Evolutionary conservation across 2,797 vertebrate species (phyloP), one percentile per base, ranked within the genome.

Genomic region (Lophius americanus): DNA sequence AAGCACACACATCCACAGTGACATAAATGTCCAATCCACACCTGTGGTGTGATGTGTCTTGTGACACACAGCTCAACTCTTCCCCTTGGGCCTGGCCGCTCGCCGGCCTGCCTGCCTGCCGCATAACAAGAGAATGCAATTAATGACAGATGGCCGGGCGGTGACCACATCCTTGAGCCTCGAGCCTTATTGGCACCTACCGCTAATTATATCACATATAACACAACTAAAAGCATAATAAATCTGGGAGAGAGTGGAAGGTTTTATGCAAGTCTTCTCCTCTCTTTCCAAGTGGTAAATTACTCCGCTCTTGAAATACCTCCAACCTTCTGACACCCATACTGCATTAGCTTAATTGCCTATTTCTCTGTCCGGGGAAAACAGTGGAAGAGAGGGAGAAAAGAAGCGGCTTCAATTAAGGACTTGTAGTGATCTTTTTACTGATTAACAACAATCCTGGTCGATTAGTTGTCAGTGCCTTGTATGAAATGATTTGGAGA

Each of bases 161-260:
- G 86, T 87, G 89, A 91, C 96, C 95, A 95, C 50, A 94, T 97
- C 96, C 96, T 97, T 97, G 95, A 95, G 91, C 95, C 87, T 92
- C 92, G 65, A 76, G 92, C 85, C 94, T 95, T 95, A 95, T 96
- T 96, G 96, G 95, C 95, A 96, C 94, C 93, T 93, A 89, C 88
- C 85, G 89, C 94, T 98, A 98, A 97, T 96, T 96, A 95, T 95
- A 96, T 96, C 94, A 94, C 95, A 94, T 95, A 96, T 95, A 97
- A 95, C 90, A 89, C 94, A 95, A 96, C 95, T 98, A 98, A 98
- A 98, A 97, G 96, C 95, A 92, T 96, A 95, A 98, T 98, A 98
- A 98, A 98, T 98, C 95, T 95, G 90, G 89, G 92, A 81, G 85
- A 78, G 84, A 83, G 94, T 41, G 90, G 93, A 94, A 95, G 93